These are phyloP conservation scores for Pseudochromis fuscus DNA, from an alignment of 2,797 vertebrate genomes.

Conservation along the genomic window DNA sequence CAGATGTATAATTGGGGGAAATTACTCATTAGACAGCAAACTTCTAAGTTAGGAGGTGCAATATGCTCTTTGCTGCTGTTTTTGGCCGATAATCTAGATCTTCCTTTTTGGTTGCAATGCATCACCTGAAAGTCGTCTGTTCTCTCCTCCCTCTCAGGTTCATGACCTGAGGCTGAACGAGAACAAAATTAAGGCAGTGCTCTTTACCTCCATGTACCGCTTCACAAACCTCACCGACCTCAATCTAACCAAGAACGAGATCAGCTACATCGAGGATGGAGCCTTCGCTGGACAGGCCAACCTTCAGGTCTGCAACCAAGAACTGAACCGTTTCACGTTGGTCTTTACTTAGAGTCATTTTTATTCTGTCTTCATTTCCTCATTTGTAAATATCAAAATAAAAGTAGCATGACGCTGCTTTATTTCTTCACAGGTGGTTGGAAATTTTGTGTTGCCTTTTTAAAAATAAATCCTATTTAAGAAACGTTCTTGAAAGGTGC, in stretches of 20 bases:
- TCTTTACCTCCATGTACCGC: slow-evolving; percentile 95
- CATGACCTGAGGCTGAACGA: slow-evolving; percentile 97
- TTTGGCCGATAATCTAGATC: neutral
- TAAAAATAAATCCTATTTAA: neutral
- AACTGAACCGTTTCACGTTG: slow-evolving; percentile 1
- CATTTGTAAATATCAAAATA: no score
- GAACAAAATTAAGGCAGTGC: slow-evolving; percentile 97
- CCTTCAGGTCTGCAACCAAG: slow-evolving; percentile 85
- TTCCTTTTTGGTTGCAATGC: neutral
- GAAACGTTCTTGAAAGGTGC: no score
- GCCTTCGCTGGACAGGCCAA: slow-evolving; percentile 96
- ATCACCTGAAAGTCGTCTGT: slow-evolving; percentile 11
- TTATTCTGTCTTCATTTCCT: neutral
- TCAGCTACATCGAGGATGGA: slow-evolving; percentile 97
- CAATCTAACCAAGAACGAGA: slow-evolving; percentile 99
- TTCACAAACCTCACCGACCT: slow-evolving; percentile 99
- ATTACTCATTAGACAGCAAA: slow-evolving; percentile 13
- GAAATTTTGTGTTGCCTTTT: neutral
- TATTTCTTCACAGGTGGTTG: neutral
- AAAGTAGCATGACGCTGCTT: neutral
- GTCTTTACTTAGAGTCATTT: neutral
- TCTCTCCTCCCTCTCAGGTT: slow-evolving; percentile 78
- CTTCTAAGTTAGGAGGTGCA: neutral
- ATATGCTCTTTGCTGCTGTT: slow-evolving; percentile 5
- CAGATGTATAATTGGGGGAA: neutral